Base-by-base conservation (phyloP, 2,888 invertebrate genomes). In the Mesorhabditis sp. region DNA sequence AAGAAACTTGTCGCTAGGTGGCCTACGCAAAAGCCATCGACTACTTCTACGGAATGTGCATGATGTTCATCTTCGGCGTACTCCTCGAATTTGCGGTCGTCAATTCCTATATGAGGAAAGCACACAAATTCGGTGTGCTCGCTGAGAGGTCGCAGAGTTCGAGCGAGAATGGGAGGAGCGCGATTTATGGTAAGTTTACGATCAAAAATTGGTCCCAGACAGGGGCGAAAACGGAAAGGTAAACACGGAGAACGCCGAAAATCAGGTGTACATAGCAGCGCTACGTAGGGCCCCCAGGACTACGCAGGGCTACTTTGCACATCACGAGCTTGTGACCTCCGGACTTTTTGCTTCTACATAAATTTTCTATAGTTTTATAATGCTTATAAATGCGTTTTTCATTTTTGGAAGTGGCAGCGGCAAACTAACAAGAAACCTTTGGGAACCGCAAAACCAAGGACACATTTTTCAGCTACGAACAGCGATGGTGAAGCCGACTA, bases 51-150 rank as follows among this genome's bases (percentile, higher is more conserved):
- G 82, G 81, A 73, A 80, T 81, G 0, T 82, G 82, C 68, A 81
- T 80, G 79, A 69, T 82, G 45, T 82, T 82, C 73, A 81, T 82
- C 66, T 82, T 82, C 70, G 82, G 82, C 5, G 82, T 81, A 1
- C 73, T 82, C 10, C 68, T 82, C 13, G 82, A 82, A 62, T 82
- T 82, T 65, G 81, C 82, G 6, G 70, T 80, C 43, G 82, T 82
- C 10, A 82, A 82, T 62, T 74, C 74, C 13, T 80, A 80, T 65
- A 82, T 82, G 82, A 45, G 82, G 43, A 62, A 76, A 61, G 81
- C 82, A 43, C 80, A 82, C 70, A 82, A 82, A 68, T 82, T 79
- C 74, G 78, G 80, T 65, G 74, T 78, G 10, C 74, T 80, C 76
- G 81, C 82, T 7, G 81, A 82, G 63, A 76, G 77, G 65, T 69